Evolutionary conservation across 2,113 vertebrate species (phyloP), one percentile per base, ranked within the genome.

Genomic region (Rhombomys opimus): DNA sequence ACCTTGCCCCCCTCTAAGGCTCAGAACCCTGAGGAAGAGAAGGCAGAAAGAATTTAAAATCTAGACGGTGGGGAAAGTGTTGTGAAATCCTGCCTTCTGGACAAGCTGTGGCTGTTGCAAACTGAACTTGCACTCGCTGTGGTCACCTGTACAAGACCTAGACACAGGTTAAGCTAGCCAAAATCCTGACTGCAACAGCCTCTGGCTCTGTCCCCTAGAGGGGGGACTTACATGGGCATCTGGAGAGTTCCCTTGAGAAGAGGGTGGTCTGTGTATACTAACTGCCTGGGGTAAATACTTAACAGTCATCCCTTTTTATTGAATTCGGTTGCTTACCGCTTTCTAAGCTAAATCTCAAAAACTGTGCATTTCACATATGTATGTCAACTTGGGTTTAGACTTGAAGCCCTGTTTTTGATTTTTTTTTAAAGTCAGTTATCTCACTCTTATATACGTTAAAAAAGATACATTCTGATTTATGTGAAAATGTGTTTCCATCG

Each of bases 371-470:
- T 94, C 32, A 63, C 59, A 32, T 70, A 5, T 10, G 17, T 67
- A 7, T 72, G 32, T 76, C 67, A 68, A 20, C 15, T 50, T 92
- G 81, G n/a, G 59, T 77, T 92, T 72, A 59, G 41, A 50, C 80
- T 84, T 89, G 50, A 72, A 38, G 4, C 20, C 20, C 25, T 72
- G 1, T 7, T 68, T 18, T 95, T 90, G n/a, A 75, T 72, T 75
- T 72, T 92, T 92, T 73, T 70, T 11, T 20, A 38, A 27, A 41
- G 80, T 75, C n/a, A 88, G 30, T 7, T 73, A 38, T 81, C 57
- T 94, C 22, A 67, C 67, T 93, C 95, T 77, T n/a, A 4, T 59
- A 10, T 67, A 54, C 67, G 82, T 95, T 90, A 11, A 30, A 65
- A 57, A 86, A 22, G 18, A 72, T 68, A 3, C 15, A 89, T 91